A percentile compares a stretch with the other conserved stretches of the same genome.
phyloP scores from a whole-genome alignment of 2,888 invertebrate genomes.

The Lasius fuliginosus region DNA sequence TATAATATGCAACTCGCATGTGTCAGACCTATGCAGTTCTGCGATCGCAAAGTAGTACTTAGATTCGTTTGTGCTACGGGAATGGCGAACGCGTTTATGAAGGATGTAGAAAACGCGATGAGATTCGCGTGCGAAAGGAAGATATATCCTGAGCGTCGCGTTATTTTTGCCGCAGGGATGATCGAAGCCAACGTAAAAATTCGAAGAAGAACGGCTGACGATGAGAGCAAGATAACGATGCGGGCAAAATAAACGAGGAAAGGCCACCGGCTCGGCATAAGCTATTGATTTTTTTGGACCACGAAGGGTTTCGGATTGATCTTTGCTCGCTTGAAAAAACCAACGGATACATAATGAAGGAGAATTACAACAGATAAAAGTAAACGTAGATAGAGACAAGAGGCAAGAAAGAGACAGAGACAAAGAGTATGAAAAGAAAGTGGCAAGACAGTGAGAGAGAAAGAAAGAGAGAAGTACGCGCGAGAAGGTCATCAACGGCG shows the following conservation, averaged over 20 bases:
- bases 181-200: constrained; percentile 56
- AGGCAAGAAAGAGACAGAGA: constrained; percentile 35
- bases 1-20: constrained; percentile 68
- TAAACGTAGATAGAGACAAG: constrained; percentile 31
- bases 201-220: constrained; percentile 63
- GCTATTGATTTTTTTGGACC: constrained; percentile 64
- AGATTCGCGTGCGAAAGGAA: constrained; percentile 47
- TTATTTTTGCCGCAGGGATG: constrained; percentile 31
- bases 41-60: constrained; percentile 59
- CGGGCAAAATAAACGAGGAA: constrained; percentile 65
- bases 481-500: constrained; percentile 69
- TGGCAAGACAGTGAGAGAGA: constrained; percentile 30
- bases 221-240: constrained; percentile 67
- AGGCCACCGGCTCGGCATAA: constrained; percentile 67
- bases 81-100: constrained; percentile 30
- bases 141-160: constrained; percentile 40
- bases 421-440: constrained; percentile 23
- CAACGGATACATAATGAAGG: constrained; percentile 44
- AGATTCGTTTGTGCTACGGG: constrained; percentile 24
- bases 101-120: constrained; percentile 53
- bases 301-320: constrained; percentile 46
- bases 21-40: constrained; percentile 58
- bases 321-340: constrained; percentile 64
- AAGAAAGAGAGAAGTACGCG: constrained; percentile 53
- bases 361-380: constrained; percentile 42